Conservation (phyloP, 2,113 vertebrate genomes). For the Tylochromis polylepis region DNA sequence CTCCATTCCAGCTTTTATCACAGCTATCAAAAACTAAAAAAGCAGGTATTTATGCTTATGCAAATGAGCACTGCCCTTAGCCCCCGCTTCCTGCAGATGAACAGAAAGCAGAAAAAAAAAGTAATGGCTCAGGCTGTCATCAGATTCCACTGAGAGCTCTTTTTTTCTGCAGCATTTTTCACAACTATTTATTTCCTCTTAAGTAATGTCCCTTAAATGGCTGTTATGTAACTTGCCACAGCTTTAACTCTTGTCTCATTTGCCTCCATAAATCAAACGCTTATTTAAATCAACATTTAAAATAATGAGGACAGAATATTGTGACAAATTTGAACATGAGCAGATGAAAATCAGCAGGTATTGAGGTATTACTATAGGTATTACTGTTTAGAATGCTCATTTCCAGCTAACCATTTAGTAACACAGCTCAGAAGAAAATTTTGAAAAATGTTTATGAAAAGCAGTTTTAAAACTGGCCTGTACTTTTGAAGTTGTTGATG, state of each 20-base stretch:
- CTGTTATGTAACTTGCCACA: slow-evolving; percentile 50
- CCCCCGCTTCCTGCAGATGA: slow-evolving; percentile 28
- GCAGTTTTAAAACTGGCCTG: background rate
- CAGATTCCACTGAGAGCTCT: slow-evolving; percentile 40
- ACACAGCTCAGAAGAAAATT: background rate
- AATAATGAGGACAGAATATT: slow-evolving; percentile 26
- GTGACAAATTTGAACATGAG: background rate
- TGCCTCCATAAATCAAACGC: slow-evolving; percentile 26
- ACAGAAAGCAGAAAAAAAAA: slow-evolving; percentile 10
- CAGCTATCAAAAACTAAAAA: slow-evolving; percentile 50
- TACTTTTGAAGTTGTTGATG: slow-evolving; percentile 49
- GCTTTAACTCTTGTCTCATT: slow-evolving; percentile 40
- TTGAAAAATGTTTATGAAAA: slow-evolving; percentile 25
- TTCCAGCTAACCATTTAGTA: background rate
- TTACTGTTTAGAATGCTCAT: slow-evolving; percentile 2
- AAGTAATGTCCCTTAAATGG: slow-evolving; percentile 19
- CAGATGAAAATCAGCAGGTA: background rate
- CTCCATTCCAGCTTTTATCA: slow-evolving; percentile 59
- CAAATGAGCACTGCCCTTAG: slow-evolving; percentile 48
- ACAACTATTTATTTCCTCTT: slow-evolving; percentile 50
- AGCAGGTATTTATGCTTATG: slow-evolving; percentile 62
- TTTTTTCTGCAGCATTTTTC: slow-evolving; percentile 39
- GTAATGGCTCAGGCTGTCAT: slow-evolving; percentile 29
- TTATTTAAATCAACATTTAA: slow-evolving; percentile 51
- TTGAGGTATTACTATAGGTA: too few relatives aligned